These are phyloP conservation scores for Condylura cristata DNA, from an alignment of 2,113 vertebrate genomes.

Conservation along the genomic window DNA sequence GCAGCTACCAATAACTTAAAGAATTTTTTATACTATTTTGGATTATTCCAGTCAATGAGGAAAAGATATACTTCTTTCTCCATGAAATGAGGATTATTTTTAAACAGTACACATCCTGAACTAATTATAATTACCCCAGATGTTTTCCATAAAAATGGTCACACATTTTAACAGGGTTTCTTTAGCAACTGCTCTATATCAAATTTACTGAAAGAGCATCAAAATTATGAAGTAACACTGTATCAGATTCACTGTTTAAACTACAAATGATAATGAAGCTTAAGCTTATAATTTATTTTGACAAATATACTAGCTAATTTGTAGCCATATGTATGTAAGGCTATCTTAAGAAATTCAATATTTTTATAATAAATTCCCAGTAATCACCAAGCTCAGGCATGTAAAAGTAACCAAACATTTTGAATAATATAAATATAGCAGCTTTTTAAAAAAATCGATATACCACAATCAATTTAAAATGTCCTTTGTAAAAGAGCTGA, in stretches of 20 bases:
- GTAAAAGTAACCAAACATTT: constrained; percentile 42
- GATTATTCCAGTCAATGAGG: constrained; percentile 78
- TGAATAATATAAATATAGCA: background rate
- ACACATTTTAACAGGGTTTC: constrained; percentile 85
- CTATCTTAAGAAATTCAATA: constrained; percentile 82
- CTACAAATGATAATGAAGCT: constrained; percentile 86
- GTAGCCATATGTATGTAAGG: constrained; percentile 82
- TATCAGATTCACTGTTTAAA: constrained; percentile 85
- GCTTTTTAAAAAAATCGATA: background rate
- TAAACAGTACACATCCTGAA: constrained; percentile 85
- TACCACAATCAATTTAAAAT: constrained; percentile 31
- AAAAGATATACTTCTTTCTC: constrained; percentile 83
- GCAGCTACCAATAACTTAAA: constrained; percentile 83
- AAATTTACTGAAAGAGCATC: constrained; percentile 87
- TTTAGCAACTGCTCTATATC: constrained; percentile 89
- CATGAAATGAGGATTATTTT: constrained; percentile 83
- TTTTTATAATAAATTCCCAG: constrained; percentile 83
- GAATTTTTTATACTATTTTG: constrained; percentile 78
- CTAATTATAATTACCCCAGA: constrained; percentile 89
- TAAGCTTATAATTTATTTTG: constrained; percentile 89
- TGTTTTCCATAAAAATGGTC: constrained; percentile 88
- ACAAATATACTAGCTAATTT: constrained; percentile 84
- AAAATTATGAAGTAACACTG: constrained; percentile 86
- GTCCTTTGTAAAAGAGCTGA: background rate
- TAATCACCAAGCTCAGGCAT: constrained; percentile 63